Percentiles rank a stretch among this genome's conserved stretches.
Evolutionary conservation across 37 sponge, comb jelly and placozoan genomes (phyloP).

Genomic region (Halichondria panicea): DNA sequence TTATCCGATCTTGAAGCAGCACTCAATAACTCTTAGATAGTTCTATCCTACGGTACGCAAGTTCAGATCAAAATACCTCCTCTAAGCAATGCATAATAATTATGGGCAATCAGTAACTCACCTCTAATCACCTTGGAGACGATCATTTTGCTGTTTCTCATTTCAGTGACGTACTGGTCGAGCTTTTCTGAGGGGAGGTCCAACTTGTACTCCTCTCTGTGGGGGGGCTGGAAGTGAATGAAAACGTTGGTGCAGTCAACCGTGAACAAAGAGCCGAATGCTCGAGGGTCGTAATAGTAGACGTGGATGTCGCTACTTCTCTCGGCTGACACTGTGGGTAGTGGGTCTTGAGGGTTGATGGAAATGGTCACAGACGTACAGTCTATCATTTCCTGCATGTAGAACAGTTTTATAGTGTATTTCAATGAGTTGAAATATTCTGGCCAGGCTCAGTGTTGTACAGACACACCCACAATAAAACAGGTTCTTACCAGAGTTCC

Average conservation of each 20-base stretch:
- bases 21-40: too few relatives aligned
- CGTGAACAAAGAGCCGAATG: slow-evolving; percentile 53
- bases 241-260: slow-evolving; percentile 30
- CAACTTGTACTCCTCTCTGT: slow-evolving; percentile 29
- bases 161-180: slow-evolving; percentile 51
- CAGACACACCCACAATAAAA: too few relatives aligned
- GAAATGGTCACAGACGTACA: slow-evolving; percentile 28
- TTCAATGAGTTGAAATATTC: too few relatives aligned
- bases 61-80: too few relatives aligned
- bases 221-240: slow-evolving; percentile 64
- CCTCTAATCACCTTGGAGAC: slow-evolving; percentile 64
- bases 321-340: slow-evolving; percentile 69
- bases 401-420: too few relatives aligned
- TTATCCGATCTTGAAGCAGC: not conserved
- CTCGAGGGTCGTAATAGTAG: slow-evolving; percentile 44
- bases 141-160: slow-evolving; percentile 23
- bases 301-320: slow-evolving; percentile 39
- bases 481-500: slow-evolving; percentile 49
- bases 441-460: too few relatives aligned
- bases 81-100: too few relatives aligned
- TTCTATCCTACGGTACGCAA: too few relatives aligned
- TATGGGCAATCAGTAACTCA: too few relatives aligned
- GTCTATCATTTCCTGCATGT: slow-evolving; percentile 55
- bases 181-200: slow-evolving; percentile 36
- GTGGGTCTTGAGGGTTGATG: slow-evolving; percentile 36